Percentiles rank a stretch among this genome's conserved stretches.
phyloP scores from a whole-genome alignment of 2,797 vertebrate genomes.

The Sebastes vulpes region DNA sequence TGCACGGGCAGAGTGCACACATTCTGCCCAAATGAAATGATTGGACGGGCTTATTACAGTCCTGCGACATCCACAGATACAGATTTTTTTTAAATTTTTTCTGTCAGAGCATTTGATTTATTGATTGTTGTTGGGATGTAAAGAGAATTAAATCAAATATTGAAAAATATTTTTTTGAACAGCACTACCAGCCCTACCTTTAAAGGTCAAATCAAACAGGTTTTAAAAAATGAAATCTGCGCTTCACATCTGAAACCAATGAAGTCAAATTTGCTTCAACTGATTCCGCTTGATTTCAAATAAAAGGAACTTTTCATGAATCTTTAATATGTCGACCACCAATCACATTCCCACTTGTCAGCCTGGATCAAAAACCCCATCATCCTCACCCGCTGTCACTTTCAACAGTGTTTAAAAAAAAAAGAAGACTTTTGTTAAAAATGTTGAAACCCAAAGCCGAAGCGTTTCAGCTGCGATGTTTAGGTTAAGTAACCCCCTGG shows the following conservation, averaged over 20 bases:
- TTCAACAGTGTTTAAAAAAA: constrained; percentile 86
- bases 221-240: background rate
- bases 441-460: constrained; percentile 90
- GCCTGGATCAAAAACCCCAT: constrained; percentile 86
- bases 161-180: too few species aligned
- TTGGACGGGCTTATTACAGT: background rate
- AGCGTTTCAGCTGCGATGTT: constrained; percentile 93
- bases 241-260: background rate
- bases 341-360: constrained; percentile 66
- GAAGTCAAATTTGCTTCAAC: background rate
- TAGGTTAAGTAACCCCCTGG: constrained; percentile 96
- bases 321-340: constrained; percentile 21
- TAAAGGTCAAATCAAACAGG: background rate
- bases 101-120: background rate
- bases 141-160: background rate
- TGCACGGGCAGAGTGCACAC: too few species aligned
- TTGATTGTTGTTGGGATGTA: background rate
- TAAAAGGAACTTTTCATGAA: background rate
- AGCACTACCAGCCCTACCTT: background rate
- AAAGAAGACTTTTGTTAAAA: constrained; percentile 89
- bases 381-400: constrained; percentile 87
- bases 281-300: background rate
- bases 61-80: background rate
- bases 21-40: background rate
- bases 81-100: too few species aligned